Conservation (phyloP, 2,113 vertebrate species). For the Xyrauchen texanus region DNA sequence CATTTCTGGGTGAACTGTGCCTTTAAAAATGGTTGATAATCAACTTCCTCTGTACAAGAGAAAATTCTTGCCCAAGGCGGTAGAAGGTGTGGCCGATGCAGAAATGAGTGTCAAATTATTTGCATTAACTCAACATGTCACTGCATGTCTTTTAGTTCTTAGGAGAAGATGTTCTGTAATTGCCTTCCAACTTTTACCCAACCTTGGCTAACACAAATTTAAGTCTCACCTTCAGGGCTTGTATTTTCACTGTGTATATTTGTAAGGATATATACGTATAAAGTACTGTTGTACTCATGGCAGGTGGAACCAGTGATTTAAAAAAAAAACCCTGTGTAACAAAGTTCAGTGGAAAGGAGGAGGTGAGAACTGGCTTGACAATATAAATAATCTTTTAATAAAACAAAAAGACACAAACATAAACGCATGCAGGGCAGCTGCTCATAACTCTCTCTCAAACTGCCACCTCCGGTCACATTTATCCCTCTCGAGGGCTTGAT, state of each 20-base stretch:
- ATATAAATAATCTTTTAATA: no score
- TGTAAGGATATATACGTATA: background rate
- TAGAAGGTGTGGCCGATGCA: background rate
- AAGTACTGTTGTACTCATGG: background rate
- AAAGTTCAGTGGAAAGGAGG: no score
- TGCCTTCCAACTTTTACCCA: background rate
- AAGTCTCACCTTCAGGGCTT: background rate
- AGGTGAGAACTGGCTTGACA: no score
- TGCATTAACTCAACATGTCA: constrained; percentile 12
- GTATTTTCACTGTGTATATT: background rate
- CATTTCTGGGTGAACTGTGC: no score
- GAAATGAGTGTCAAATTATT: background rate
- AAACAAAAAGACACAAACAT: no score
- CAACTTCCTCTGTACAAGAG: background rate
- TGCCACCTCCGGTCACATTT: no score
- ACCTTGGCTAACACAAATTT: background rate
- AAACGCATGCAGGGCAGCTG: no score
- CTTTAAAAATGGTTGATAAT: background rate
- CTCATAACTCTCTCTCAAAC: no score
- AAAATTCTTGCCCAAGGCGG: background rate
- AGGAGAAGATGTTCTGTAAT: background rate
- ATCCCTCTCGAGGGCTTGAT: no score
- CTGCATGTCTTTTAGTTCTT: constrained; percentile 14
- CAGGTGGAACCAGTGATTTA: background rate
- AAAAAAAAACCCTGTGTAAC: background rate